Base-by-base conservation (phyloP, 1,140 invertebrate genomes). In the Tetraneura akinire region DNA sequence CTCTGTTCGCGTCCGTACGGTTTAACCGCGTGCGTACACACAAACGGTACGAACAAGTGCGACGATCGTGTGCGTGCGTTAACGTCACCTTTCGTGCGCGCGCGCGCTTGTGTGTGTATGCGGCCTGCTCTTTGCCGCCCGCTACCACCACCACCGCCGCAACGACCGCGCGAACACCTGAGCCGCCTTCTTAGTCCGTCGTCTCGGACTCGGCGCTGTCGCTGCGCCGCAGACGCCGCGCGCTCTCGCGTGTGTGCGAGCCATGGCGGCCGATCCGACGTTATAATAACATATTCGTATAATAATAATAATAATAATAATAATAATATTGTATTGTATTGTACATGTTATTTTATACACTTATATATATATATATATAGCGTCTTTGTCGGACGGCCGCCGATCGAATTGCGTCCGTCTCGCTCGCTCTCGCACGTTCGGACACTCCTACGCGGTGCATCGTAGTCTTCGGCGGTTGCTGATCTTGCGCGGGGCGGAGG, bases 401-500 rank as follows among this genome's bases (percentile, higher is more conserved):
- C n/a, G 51, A 26, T n/a, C 47, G 9, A 11, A 37, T 37, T 10
- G 1, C 26, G 9, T 3, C 53, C 53, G 45, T 76, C 71, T 76
- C 53, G 29, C 53, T 76, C 71, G 51, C 71, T 32, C 73, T 37
- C n/a, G 5, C 73, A 53, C 51, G 18, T 23, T 45, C 74, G 57
- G 71, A 76, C 71, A 76, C 71, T 76, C 71, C 71, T 76, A 76
- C 51, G 71, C 71, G 47, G 37, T n/a, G n/a, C n/a, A n/a, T n/a
- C n/a, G n/a, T n/a, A n/a, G n/a, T n/a, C n/a, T n/a, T 11, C 42
- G 45, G 73, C 21, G 8, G 55, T 23, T 13, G 8, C 16, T 11
- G 16, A 11, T 37, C 32, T 3, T 37, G 32, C 32, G 32, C 64
- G 21, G 18, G 0, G 10, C 9, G 26, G 68, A 14, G 16, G 47